Evolutionary conservation across 2,888 invertebrate species (phyloP).

Genomic region (Tiliacea aurago): DNA sequence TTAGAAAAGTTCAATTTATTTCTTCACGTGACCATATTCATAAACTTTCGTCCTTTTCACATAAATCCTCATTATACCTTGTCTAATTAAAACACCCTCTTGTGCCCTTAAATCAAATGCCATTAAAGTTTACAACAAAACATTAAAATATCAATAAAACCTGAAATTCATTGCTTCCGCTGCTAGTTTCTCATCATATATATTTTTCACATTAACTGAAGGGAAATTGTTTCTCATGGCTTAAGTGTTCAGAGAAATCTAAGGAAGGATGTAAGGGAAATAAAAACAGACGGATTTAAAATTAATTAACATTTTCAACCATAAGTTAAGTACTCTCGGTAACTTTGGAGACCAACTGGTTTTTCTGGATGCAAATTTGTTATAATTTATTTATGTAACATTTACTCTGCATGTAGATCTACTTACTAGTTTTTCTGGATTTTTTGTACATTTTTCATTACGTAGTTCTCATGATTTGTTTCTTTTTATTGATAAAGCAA

Average conservation of each 20-base stretch:
- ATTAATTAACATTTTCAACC: background rate
- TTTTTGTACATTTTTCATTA: background rate
- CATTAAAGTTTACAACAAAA: constrained; percentile 12
- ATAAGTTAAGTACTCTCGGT: background rate
- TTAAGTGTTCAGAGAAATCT: constrained; percentile 30
- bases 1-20: too few relatives aligned
- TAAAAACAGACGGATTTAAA: constrained; percentile 4
- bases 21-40: too few relatives aligned
- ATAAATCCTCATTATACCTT: background rate
- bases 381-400: background rate
- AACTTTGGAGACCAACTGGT: background rate
- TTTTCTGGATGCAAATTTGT: background rate
- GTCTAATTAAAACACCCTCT: background rate
- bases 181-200: constrained; percentile 19
- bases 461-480: background rate
- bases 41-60: background rate
- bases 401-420: background rate
- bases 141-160: constrained; percentile 5
- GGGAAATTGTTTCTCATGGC: constrained; percentile 9
- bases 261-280: constrained; percentile 33
- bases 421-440: background rate
- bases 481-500: background rate
- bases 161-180: constrained; percentile 11
- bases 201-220: constrained; percentile 23
- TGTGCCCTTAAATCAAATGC: background rate